Evolutionary conservation across 2,113 vertebrate genomes (phyloP).

Genomic region (Cacatua alba): DNA sequence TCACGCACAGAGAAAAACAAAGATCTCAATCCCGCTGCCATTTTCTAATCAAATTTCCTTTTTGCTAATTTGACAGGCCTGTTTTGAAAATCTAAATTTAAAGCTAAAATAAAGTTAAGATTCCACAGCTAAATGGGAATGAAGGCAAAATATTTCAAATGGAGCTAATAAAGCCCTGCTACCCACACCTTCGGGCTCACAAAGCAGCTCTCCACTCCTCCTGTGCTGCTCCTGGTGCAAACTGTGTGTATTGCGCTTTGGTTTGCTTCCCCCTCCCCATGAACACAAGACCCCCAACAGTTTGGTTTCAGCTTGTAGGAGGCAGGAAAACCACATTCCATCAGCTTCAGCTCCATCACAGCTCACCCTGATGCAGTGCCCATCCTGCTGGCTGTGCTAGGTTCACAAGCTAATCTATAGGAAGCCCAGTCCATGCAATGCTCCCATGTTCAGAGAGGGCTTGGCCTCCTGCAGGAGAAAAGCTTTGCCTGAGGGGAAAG

Average conservation of each 20-base stretch:
- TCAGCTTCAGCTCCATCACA: background rate
- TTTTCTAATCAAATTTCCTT: slow-evolving; percentile 58
- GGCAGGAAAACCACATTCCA: background rate
- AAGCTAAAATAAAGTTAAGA: slow-evolving; percentile 19
- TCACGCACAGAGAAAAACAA: background rate
- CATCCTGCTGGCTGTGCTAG: accelerated
- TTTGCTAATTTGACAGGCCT: slow-evolving; percentile 54
- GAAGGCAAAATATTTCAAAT: background rate
- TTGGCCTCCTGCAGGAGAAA: background rate
- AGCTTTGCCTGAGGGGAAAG: background rate
- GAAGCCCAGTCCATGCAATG: background rate
- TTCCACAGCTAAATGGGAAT: background rate
- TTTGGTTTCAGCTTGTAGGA: background rate
- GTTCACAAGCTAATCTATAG: background rate
- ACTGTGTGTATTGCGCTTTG: background rate
- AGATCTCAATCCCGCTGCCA: slow-evolving; percentile 40
- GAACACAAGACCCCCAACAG: background rate
- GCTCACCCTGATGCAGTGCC: accelerated
- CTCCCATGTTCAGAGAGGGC: background rate
- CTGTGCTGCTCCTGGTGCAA: background rate
- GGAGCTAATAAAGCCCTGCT: background rate
- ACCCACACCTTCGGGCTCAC: background rate
- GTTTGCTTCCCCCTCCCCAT: accelerated
- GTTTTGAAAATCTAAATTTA: slow-evolving; percentile 40
- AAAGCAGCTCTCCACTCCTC: background rate